Conservation (phyloP, 2,888 invertebrate species). For the Protonemura montana region DNA sequence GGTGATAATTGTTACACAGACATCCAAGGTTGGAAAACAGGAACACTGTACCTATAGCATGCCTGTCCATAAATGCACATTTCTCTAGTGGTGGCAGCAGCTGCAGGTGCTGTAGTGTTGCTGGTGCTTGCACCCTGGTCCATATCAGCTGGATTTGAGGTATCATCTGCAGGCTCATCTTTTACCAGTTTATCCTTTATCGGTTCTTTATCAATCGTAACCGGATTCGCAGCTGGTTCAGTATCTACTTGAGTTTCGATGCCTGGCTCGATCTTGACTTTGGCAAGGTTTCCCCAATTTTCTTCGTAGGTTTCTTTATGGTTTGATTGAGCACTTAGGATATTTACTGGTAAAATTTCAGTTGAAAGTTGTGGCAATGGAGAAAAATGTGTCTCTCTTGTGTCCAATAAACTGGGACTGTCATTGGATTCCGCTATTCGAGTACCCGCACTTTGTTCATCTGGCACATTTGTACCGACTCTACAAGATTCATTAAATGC, state of each 20-base stretch:
- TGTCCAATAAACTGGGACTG: background rate
- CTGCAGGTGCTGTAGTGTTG: background rate
- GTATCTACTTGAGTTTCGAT: background rate
- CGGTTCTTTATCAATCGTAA: background rate
- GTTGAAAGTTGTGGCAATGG: background rate
- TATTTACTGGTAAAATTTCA: background rate
- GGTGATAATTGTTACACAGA: too few species aligned
- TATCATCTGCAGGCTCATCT: background rate
- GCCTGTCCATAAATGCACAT: constrained; percentile 15
- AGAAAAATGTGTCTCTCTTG: background rate
- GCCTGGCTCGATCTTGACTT: background rate
- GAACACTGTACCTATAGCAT: constrained; percentile 1
- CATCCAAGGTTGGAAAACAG: too few species aligned
- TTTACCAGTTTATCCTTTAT: background rate
- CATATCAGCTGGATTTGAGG: background rate
- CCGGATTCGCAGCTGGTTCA: background rate
- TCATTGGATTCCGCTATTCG: background rate
- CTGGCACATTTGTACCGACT: background rate
- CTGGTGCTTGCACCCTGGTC: background rate
- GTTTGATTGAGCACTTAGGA: background rate
- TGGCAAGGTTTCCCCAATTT: background rate
- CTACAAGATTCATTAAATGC: background rate
- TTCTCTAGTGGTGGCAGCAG: constrained; percentile 1
- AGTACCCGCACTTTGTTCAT: too few species aligned
- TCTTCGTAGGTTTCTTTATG: background rate